Evolutionary conservation across 2,797 vertebrate genomes (phyloP), one percentile per base, ranked within the genome.

Genomic region (Mormyrus proboscirostris): DNA sequence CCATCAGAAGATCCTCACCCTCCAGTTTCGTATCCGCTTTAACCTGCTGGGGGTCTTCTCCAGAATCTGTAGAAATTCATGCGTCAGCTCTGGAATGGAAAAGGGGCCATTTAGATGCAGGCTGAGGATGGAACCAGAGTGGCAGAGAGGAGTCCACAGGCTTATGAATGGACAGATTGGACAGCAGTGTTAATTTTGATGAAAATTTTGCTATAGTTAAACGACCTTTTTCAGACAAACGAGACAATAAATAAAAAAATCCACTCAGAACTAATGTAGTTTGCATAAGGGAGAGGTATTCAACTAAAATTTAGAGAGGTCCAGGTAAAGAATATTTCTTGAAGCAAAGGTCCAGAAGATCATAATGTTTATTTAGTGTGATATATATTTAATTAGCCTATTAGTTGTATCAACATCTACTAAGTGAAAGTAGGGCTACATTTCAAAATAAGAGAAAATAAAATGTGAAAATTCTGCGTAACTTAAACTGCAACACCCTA

Each of bases 21-120:
- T 96, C 98, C 98, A 99, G 94, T 99, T 99, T 92, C 98, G 96
- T 96, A 99, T 99, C 94, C 96, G 97, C 95, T 99, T 99, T 95
- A 99, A 96, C 91, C 97, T 97, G 96, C 97, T 99, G 92, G 98
- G 98, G 0, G 98, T 99, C 96, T 98, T 99, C 95, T 99, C 98
- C 94, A 99, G 94, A 94, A 99, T 99, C 94, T 99, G 98, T 92
- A 99, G 97, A 94, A 99, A 99, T 94, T 99, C 98, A 19, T 99
- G 98, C n/a, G 98, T 99, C 94, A 99, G 94, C 94, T 99, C 98
- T 99, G 94, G 83, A 94, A 25, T 95, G 94, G 91, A 87, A 41
- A 51, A 49, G 55, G 50, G 16, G 49, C 49, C 25, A 83, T 89
- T 41, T 53, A 69, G n/a, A 19, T 3, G 49, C 29, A 88, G 33